Conservation (phyloP, 2,888 invertebrate genomes). For the Brachyopa scutellaris region DNA sequence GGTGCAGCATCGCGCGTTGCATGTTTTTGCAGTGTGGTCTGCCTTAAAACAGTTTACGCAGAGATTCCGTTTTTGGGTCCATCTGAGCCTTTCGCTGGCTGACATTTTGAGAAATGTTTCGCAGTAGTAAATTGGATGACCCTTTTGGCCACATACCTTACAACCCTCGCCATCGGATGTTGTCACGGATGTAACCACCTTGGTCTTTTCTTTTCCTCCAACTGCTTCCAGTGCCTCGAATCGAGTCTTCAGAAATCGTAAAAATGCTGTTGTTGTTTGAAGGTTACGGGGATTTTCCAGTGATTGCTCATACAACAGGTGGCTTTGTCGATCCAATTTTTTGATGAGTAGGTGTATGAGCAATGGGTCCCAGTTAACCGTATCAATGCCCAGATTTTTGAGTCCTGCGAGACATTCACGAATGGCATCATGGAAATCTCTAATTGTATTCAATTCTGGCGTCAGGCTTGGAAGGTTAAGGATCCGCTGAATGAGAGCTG, state of each 20-base stretch:
- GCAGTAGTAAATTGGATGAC: background rate
- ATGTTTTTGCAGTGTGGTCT: background rate
- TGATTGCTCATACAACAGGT: constrained; percentile 11
- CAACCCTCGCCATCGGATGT: background rate
- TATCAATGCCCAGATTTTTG: background rate
- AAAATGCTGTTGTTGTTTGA: constrained; percentile 15
- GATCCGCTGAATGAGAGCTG: background rate
- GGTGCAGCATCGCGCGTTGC: background rate
- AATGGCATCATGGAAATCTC: background rate
- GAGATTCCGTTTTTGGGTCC: background rate
- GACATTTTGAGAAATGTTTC: background rate
- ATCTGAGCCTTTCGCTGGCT: too few species aligned
- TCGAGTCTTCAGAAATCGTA: constrained; percentile 8
- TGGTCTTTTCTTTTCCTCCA: background rate
- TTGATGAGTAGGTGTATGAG: background rate
- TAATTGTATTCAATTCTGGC: background rate
- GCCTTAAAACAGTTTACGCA: background rate
- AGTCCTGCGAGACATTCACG: background rate
- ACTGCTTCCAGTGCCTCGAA: constrained; percentile 23
- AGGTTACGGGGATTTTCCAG: constrained; percentile 18
- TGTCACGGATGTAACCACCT: background rate
- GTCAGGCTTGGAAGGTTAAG: background rate
- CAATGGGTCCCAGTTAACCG: background rate
- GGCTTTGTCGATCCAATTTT: constrained; percentile 17
- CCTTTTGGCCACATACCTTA: constrained; percentile 4